Evolutionary conservation across 2,888 invertebrate species (phyloP).

Genomic region (Mythimna loreyi): DNA sequence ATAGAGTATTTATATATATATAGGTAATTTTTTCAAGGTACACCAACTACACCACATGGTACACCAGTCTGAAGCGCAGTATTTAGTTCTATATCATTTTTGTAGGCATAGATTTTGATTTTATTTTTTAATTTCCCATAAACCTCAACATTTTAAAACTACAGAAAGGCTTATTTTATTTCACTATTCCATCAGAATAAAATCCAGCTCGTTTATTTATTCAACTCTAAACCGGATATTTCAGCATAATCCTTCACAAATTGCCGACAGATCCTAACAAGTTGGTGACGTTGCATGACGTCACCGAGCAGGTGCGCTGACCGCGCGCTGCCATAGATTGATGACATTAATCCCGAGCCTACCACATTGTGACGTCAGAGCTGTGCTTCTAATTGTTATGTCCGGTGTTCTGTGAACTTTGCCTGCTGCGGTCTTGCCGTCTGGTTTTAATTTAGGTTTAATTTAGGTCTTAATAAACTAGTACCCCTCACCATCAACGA

Average conservation of each 20-base stretch:
- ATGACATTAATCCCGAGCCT: slow-evolving; percentile 64
- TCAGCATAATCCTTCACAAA: slow-evolving; percentile 55
- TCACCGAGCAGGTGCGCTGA: slow-evolving; percentile 67
- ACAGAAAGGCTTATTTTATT: not conserved
- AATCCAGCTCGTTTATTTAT: slow-evolving; percentile 28
- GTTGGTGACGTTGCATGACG: slow-evolving; percentile 54
- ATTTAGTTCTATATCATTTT: too few species aligned
- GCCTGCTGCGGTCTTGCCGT: too few species aligned
- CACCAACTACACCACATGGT: too few species aligned
- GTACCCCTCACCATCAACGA: too few species aligned
- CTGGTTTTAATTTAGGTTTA: too few species aligned
- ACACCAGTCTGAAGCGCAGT: too few species aligned
- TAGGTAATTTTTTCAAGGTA: too few species aligned
- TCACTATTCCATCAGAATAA: slow-evolving; percentile 13
- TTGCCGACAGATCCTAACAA: slow-evolving; percentile 50
- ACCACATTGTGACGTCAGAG: not conserved
- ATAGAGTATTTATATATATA: too few species aligned
- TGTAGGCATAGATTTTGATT: too few species aligned
- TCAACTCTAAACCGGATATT: slow-evolving; percentile 48
- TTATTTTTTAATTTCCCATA: not conserved
- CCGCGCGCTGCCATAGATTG: slow-evolving; percentile 61
- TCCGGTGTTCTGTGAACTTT: not conserved
- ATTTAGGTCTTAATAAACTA: too few species aligned
- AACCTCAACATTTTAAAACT: not conserved
- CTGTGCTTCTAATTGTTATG: not conserved